Evolutionary conservation across 1,140 invertebrate genomes (phyloP), one percentile per base, ranked within the genome.

Genomic region (Drosophila punjabiensis): DNA sequence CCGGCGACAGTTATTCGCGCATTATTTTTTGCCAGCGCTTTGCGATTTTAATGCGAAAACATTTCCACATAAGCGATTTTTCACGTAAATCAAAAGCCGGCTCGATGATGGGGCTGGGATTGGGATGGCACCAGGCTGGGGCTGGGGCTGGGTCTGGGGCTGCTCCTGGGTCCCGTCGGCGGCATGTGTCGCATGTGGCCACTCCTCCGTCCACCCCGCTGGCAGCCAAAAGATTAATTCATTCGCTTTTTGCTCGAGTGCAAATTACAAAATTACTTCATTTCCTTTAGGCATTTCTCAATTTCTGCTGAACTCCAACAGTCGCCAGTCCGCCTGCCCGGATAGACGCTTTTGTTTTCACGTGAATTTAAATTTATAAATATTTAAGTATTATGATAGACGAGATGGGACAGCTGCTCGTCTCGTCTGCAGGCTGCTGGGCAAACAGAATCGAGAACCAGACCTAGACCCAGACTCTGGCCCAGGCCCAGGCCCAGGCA

Each of bases 11-110:
- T 76, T 70, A 32, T 39, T 52, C 66, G 63, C 64, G 33, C 66
- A 43, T 68, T 28, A 41, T 62, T 74, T 73, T 61, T 74, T 47
- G 47, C 55, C 68, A 53, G 68, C 37, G 68, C 50, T 68, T 82
- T 69, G 43, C 67, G 65, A 37, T 68, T 85, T 80, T 81, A 85
- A 70, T 78, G 65, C 63, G 62, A 81, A 83, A 75, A 78, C 75
- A 88, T 89, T 90, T 89, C 85, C 81, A 89, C 86, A 88, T 85
- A 88, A 89, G 85, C 81, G 81, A 88, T 85, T 85, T 89, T 88
- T 89, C 78, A 81, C 85, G 85, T 88, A 88, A 88, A 88, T 88
- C 85, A 88, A 90, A 88, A 67, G 80, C 55, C 48, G 76, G 71
- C 80, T 80, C 81, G 76, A 83, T 83, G 84, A 80, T 65, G 66